These are phyloP conservation scores for Harmothoe impar DNA, from an alignment of 2,888 invertebrate species.

Conservation along the genomic window DNA sequence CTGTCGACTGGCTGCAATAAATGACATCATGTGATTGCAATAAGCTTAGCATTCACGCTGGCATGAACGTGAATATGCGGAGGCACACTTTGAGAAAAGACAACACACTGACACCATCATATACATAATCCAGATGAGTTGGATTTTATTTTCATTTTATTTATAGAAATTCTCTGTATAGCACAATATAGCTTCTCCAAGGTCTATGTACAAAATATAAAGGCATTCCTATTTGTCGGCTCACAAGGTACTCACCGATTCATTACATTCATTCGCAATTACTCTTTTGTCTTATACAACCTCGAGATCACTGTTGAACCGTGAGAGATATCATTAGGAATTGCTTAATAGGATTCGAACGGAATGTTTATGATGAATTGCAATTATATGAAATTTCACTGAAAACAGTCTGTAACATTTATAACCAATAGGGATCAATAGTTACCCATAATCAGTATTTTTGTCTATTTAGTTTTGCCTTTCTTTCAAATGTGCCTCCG, in stretches of 20 bases:
- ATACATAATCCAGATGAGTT: neutral
- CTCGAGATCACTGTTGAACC: neutral
- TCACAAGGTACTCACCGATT: neutral
- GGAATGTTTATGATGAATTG: neutral
- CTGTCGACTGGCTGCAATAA: too few species aligned
- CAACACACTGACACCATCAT: neutral
- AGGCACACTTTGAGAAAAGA: slow-evolving; percentile 41
- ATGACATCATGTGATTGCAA: too few species aligned
- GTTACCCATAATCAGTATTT: neutral
- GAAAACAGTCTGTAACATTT: neutral
- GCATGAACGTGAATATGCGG: neutral
- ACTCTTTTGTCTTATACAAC: neutral
- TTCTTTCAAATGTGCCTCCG: slow-evolving; percentile 47
- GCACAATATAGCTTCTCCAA: slow-evolving; percentile 24
- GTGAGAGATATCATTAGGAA: neutral
- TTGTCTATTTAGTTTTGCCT: neutral
- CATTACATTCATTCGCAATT: too few species aligned
- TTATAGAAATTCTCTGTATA: slow-evolving; percentile 11
- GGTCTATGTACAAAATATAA: slow-evolving; percentile 31
- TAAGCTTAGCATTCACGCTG: neutral
- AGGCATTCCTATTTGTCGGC: neutral
- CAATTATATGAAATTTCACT: neutral
- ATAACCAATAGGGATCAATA: slow-evolving; percentile 51
- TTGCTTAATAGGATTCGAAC: neutral
- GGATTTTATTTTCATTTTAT: slow-evolving; percentile 21